Percentiles rank a stretch among this genome's conserved stretches.
phyloP scores from a whole-genome alignment of 2,797 vertebrate species.

The Sylvilagus floridanus region DNA sequence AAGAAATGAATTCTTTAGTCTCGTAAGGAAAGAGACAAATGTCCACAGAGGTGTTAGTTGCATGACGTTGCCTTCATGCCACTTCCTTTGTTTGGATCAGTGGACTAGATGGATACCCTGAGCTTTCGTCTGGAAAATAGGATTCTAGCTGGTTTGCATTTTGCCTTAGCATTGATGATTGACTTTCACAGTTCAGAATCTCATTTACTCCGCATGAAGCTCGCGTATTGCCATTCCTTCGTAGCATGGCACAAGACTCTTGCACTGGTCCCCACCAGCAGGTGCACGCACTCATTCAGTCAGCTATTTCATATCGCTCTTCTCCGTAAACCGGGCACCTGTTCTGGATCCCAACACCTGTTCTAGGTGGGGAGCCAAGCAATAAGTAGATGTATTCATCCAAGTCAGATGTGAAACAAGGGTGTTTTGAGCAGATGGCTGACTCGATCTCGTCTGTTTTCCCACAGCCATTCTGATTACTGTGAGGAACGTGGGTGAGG shows the following conservation, averaged over 20 bases:
- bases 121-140: background rate
- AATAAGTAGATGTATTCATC: background rate
- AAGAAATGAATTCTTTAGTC: background rate
- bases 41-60: background rate
- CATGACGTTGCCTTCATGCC: background rate
- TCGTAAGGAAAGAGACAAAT: background rate
- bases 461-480: background rate
- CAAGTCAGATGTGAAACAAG: background rate
- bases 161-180: background rate
- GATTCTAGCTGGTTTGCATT: background rate
- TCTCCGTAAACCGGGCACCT: background rate
- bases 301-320: background rate
- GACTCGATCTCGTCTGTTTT: background rate
- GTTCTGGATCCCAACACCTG: background rate
- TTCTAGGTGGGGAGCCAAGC: background rate
- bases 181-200: background rate
- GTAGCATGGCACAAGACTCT: background rate
- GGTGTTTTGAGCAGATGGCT: background rate
- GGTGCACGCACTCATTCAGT: background rate
- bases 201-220: background rate
- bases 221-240: background rate
- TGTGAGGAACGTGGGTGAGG: background rate
- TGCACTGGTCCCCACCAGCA: too few species aligned
- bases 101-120: background rate
- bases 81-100: background rate